Conservation (phyloP, 2,113 vertebrate species). For the Anser cygnoides region DNA sequence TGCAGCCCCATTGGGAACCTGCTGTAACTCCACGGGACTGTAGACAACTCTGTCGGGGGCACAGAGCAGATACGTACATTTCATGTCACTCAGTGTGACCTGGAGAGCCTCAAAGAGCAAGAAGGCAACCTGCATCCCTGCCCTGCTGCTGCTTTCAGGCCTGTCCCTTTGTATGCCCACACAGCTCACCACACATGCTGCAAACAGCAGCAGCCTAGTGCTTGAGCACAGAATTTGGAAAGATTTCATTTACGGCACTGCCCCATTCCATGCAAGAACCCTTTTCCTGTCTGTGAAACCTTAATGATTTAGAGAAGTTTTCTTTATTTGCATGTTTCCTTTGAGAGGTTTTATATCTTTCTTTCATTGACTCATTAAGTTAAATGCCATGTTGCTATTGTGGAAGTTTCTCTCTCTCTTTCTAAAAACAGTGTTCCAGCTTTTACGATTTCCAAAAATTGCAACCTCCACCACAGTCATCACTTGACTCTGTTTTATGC, state of each 20-base stretch:
- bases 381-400: conserved; percentile 45
- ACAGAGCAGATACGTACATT: not conserved
- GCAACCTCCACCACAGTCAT: not conserved
- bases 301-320: not conserved
- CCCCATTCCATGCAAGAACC: not conserved
- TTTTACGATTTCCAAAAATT: conserved; percentile 50
- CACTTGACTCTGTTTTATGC: not conserved
- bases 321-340: conserved; percentile 3
- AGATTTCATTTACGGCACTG: not conserved
- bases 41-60: not conserved
- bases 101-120: not conserved
- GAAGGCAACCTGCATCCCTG: not conserved
- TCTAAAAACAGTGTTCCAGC: conserved; percentile 15
- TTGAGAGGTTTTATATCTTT: conserved; percentile 38
- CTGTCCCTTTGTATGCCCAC: not conserved
- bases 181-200: not conserved
- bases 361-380: conserved; percentile 54
- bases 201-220: not conserved
- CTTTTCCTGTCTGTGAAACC: not conserved
- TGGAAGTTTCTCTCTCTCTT: not conserved
- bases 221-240: not conserved
- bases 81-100: not conserved
- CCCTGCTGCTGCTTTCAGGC: not conserved
- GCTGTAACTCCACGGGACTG: not conserved
- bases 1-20: accelerated